These are phyloP conservation scores for Pristionchus fissidentatus DNA, from an alignment of 2,888 invertebrate genomes.

Conservation along the genomic window DNA sequence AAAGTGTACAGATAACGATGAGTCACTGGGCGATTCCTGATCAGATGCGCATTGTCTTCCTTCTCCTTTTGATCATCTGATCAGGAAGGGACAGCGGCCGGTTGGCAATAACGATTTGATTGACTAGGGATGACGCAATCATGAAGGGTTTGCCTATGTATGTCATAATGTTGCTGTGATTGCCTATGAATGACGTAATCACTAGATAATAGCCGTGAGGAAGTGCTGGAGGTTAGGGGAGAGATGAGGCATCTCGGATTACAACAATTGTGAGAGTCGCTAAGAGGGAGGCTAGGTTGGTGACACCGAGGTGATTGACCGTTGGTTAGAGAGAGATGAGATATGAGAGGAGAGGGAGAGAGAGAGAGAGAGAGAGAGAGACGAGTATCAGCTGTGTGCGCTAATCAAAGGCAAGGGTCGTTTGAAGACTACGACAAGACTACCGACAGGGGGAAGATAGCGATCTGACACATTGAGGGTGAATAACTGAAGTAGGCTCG, in stretches of 20 bases:
- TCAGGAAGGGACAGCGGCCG: no score
- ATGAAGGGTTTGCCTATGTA: no score
- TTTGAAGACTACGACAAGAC: conserved; percentile 33
- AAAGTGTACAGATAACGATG: conserved; percentile 12
- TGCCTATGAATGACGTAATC: no score
- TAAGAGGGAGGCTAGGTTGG: not conserved
- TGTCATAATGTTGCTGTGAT: no score
- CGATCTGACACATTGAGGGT: no score
- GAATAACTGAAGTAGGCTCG: no score
- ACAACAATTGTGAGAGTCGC: conserved; percentile 22
- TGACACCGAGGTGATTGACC: conserved; percentile 41
- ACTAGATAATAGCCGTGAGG: no score
- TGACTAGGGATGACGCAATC: no score
- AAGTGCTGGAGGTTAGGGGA: not conserved
- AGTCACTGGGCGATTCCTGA: conserved; percentile 7
- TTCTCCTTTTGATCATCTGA: not conserved
- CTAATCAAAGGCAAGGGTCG: conserved; percentile 14
- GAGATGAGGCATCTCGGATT: conserved; percentile 12
- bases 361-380: not conserved
- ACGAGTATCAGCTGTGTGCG: conserved; percentile 25
- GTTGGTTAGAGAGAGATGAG: no score
- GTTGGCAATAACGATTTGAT: no score
- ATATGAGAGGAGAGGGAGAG: not conserved
- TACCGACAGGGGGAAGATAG: no score
- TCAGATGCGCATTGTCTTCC: not conserved